Conservation (phyloP, 2,797 vertebrate genomes). For the Echeneis naucrates region DNA sequence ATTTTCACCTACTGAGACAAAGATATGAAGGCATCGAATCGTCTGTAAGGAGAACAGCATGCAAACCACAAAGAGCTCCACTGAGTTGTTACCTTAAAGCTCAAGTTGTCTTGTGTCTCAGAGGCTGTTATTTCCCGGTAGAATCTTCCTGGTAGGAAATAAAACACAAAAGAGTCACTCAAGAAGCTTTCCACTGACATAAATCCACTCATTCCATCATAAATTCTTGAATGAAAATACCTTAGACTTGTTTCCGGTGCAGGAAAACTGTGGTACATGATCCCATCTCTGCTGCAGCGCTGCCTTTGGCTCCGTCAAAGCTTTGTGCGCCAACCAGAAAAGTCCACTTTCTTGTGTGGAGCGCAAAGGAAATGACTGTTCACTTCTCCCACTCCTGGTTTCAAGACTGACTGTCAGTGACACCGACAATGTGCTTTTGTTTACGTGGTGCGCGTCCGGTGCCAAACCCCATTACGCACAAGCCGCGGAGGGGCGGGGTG, state of each 20-base stretch:
- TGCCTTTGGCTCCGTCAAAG: neutral
- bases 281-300: constrained; percentile 32
- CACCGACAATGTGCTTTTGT: constrained; percentile 95
- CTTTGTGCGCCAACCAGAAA: neutral
- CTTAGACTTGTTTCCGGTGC: constrained; percentile 40
- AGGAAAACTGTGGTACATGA: constrained; percentile 8
- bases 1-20: neutral
- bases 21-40: neutral
- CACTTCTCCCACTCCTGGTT: constrained; percentile 47
- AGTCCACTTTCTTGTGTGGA: constrained; percentile 31
- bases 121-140: neutral
- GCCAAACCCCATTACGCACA: constrained; percentile 76
- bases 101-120: constrained; percentile 10
- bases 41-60: neutral
- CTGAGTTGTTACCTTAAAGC: constrained; percentile 41
- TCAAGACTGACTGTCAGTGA: constrained; percentile 51
- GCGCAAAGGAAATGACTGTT: constrained; percentile 39
- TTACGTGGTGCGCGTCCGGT: constrained; percentile 87
- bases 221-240: neutral
- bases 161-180: constrained; percentile 13
- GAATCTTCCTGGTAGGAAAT: constrained; percentile 5
- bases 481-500: constrained; percentile 35
- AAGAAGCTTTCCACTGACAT: neutral
- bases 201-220: neutral
- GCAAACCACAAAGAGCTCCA: neutral